Evolutionary conservation across 2,797 vertebrate genomes (phyloP), one percentile per base, ranked within the genome.

Genomic region (Enteromius afrohamiltoni): DNA sequence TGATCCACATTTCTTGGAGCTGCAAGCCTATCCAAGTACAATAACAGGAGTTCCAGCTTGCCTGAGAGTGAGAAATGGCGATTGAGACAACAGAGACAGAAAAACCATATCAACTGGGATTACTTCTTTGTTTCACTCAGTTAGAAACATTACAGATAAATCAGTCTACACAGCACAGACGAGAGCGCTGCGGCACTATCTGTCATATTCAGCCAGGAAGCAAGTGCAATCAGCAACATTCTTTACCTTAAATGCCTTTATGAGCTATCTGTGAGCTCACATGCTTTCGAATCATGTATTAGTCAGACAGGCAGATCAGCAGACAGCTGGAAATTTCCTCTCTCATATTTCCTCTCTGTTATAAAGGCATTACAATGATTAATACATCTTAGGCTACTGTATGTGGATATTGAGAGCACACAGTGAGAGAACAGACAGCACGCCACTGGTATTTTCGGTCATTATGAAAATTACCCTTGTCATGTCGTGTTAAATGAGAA

Each of bases 401-500:
- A 47, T 86, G 81, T 53, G 60, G 83, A 69, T 78, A 80, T 70
- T 60, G 83, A 69, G 79, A 87, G 77, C 1, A 67, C 10, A 17
- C 65, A 79, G 80, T 85, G 77, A 71, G 84, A 47, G 83, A 26
- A 74, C 67, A 85, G 80, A 80, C 55, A 62, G 65, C 87, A 67
- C 77, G 85, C 83, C 88, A 81, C 71, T 17, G 82, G 76, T 87
- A 85, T 87, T 86, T 88, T 85, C 55, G 90, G 87, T 89, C 86
- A 86, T 91, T 89, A 89, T 81, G 79, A 86, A 85, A 89, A 90
- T 80, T 85, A 90, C 80, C 86, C 87, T 84, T 90, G 91, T 90
- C 89, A 91, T 87, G 75, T 89, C 87, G 83, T 6, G 67, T 87
- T 88, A 88, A 92, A 91, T 86, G 83, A 88, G 87, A 88, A 85